Evolutionary conservation across 1,140 invertebrate species (phyloP).

Genomic region (Drosophila kanapiae): DNA sequence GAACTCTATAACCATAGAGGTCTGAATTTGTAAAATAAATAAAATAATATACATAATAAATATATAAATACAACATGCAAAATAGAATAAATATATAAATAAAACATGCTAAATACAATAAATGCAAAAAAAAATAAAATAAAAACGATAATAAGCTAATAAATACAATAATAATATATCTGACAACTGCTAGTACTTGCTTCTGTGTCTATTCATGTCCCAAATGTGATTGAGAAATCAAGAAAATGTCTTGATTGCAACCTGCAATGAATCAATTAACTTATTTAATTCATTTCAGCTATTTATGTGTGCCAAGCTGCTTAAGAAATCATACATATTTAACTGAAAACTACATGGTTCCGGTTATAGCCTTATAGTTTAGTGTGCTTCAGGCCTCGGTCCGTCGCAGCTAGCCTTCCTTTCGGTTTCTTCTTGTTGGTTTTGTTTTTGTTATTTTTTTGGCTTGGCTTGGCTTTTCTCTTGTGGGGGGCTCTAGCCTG

Average conservation of each 20-base stretch:
- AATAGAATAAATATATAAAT: too few species aligned
- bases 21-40: too few species aligned
- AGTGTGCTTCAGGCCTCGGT: conserved; percentile 18
- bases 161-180: too few species aligned
- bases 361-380: conserved; percentile 1
- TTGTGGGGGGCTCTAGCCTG: not conserved
- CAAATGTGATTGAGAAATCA: too few species aligned
- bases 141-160: too few species aligned
- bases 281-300: not conserved
- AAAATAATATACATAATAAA: too few species aligned
- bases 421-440: conserved; percentile 8
- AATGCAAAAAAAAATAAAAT: too few species aligned
- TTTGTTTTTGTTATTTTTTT: not conserved
- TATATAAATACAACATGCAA: too few species aligned
- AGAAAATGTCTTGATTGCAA: not conserved
- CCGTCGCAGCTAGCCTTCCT: conserved; percentile 19
- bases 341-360: not conserved
- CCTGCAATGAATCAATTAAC: not conserved
- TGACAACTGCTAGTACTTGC: too few species aligned
- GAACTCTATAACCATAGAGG: too few species aligned
- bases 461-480: conserved; percentile 19
- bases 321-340: conserved; percentile 13
- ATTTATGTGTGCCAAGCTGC: conserved; percentile 2
- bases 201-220: too few species aligned
- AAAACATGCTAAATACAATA: too few species aligned